Evolutionary conservation across 1,140 invertebrate genomes (phyloP).

Genomic region (Zophobas atratus): DNA sequence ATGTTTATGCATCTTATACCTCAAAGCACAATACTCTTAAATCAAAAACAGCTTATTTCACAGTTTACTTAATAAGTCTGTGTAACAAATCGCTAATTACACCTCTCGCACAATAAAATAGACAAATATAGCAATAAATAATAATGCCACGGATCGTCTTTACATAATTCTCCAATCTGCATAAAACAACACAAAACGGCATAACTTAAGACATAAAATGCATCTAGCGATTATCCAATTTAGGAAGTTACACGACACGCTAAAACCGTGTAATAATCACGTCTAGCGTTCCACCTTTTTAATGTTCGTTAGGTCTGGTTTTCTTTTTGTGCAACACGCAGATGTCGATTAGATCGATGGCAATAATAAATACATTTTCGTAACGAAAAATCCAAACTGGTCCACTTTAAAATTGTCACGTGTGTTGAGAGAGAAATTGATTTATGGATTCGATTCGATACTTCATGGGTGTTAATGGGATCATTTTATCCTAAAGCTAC

Average conservation of each 20-base stretch:
- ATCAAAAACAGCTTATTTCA: too few relatives aligned
- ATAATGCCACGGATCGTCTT: too few relatives aligned
- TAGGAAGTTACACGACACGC: slow-evolving; percentile 35
- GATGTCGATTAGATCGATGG: slow-evolving; percentile 25
- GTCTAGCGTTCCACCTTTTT: slow-evolving; percentile 38
- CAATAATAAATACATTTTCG: slow-evolving; percentile 33
- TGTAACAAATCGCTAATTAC: too few relatives aligned
- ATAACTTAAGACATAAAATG: slow-evolving; percentile 3
- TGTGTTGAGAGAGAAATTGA: slow-evolving; percentile 28
- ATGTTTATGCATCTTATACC: too few relatives aligned
- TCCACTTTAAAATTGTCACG: slow-evolving; percentile 40
- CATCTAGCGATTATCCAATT: slow-evolving; percentile 39
- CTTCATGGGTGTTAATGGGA: slow-evolving; percentile 26
- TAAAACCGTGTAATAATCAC: slow-evolving; percentile 39
- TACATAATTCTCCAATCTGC: too few relatives aligned
- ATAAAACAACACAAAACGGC: not conserved
- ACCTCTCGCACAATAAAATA: too few relatives aligned
- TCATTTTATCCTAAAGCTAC: slow-evolving; percentile 15
- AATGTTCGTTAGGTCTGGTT: slow-evolving; percentile 21
- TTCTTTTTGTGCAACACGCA: slow-evolving; percentile 27
- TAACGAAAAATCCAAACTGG: slow-evolving; percentile 35
- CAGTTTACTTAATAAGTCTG: too few relatives aligned
- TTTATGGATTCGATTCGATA: slow-evolving; percentile 20
- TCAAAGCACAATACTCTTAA: too few relatives aligned
- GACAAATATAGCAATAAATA: too few relatives aligned